Evolutionary conservation across 2,888 invertebrate genomes (phyloP).

Genomic region (Ochropleura plecta): DNA sequence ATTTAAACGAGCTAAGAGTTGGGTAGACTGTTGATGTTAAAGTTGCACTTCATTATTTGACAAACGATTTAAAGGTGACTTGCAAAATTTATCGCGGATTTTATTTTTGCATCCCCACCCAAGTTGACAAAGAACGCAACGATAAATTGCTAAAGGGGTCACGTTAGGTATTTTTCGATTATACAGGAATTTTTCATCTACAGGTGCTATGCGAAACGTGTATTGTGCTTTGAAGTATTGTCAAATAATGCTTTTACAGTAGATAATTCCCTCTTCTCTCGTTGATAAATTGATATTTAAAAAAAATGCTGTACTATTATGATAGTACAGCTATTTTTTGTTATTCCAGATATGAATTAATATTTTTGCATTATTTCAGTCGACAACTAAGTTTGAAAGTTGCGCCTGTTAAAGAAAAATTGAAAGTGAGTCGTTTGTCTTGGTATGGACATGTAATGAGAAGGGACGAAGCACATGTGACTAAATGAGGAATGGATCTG

Average conservation of each 20-base stretch:
- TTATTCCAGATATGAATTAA: not conserved
- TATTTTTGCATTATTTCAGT: not conserved
- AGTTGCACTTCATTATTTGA: constrained; percentile 80
- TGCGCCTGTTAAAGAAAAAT: no score
- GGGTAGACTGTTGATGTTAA: constrained; percentile 53
- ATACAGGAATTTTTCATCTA: constrained; percentile 60
- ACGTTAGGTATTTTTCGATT: constrained; percentile 77
- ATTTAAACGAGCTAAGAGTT: constrained; percentile 43
- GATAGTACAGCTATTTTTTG: not conserved
- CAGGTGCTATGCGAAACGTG: constrained; percentile 39
- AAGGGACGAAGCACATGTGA: no score
- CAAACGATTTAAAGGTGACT: constrained; percentile 86
- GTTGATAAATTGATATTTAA: not conserved
- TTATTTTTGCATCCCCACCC: constrained; percentile 82
- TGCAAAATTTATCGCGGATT: constrained; percentile 83
- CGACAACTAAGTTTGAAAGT: no score
- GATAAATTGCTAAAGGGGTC: constrained; percentile 81
- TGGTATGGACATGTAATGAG: no score
- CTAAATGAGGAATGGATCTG: no score
- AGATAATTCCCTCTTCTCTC: not conserved
- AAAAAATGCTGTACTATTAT: no score
- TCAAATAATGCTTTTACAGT: constrained; percentile 28
- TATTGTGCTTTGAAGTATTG: constrained; percentile 51
- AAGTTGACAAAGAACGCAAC: constrained; percentile 81
- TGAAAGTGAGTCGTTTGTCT: no score